These are phyloP conservation scores for Listronotus oregonensis DNA, from an alignment of 1,140 invertebrate genomes.

Conservation along the genomic window DNA sequence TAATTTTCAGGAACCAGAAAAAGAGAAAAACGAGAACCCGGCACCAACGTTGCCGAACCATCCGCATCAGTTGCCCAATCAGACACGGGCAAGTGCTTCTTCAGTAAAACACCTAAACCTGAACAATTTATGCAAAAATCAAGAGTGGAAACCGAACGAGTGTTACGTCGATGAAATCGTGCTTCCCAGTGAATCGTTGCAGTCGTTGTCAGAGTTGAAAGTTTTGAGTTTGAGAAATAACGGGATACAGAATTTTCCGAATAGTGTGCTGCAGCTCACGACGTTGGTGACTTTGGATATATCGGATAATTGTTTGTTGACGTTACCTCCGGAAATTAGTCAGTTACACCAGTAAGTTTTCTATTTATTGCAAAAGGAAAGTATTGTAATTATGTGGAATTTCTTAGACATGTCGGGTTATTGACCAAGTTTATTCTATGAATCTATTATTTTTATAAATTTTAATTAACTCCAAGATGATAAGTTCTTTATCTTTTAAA, in stretches of 20 bases:
- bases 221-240: constrained; percentile 65
- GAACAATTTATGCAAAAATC: constrained; percentile 48
- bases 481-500: no score
- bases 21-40: background rate
- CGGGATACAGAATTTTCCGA: constrained; percentile 63
- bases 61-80: background rate
- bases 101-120: constrained; percentile 49
- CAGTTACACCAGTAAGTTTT: constrained; percentile 67
- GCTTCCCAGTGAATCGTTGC: constrained; percentile 48
- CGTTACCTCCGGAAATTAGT: constrained; percentile 66
- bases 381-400: background rate
- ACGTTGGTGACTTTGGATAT: constrained; percentile 68
- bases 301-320: constrained; percentile 69
- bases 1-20: constrained; percentile 19
- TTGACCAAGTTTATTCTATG: no score
- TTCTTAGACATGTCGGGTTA: no score
- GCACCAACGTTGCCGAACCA: background rate
- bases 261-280: constrained; percentile 62
- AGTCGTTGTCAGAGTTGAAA: constrained; percentile 56
- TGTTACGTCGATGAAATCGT: constrained; percentile 52
- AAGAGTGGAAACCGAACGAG: constrained; percentile 23
- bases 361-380: background rate
- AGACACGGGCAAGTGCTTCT: background rate
- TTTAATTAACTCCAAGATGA: no score
- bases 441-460: no score